These are phyloP conservation scores for Rutpela maculata DNA, from an alignment of 2,888 invertebrate species.

Conservation along the genomic window DNA sequence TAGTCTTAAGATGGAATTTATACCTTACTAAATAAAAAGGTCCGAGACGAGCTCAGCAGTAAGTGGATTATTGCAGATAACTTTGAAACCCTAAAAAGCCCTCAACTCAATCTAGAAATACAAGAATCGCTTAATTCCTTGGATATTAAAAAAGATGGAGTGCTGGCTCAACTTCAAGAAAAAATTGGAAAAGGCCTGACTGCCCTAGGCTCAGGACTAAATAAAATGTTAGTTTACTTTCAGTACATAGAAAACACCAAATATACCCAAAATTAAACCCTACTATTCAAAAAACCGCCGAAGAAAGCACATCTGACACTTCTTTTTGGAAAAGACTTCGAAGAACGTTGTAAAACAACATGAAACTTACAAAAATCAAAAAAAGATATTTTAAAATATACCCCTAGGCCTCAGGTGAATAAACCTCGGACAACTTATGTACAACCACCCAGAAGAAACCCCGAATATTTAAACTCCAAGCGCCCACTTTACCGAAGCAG, in stretches of 20 bases:
- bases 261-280: slow-evolving; percentile 8
- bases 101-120: slow-evolving; percentile 12
- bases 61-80: slow-evolving; percentile 6
- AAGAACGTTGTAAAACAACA: slow-evolving; percentile 1
- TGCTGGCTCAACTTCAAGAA: slow-evolving; percentile 10
- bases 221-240: not conserved
- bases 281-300: not conserved
- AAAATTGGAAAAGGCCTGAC: slow-evolving; percentile 16
- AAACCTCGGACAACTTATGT: not conserved
- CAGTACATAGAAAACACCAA: slow-evolving; percentile 7
- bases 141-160: not conserved
- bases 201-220: not conserved
- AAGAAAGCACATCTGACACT: no score
- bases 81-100: not conserved
- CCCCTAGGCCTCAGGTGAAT: not conserved
- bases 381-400: slow-evolving; percentile 19
- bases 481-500: slow-evolving; percentile 2
- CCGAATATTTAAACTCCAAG: not conserved
- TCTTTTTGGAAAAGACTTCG: slow-evolving; percentile 8
- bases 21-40: slow-evolving; percentile 1
- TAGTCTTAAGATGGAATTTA: slow-evolving; percentile 6
- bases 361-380: not conserved
- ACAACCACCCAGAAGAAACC: not conserved
- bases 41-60: not conserved
- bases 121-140: not conserved